Conservation (phyloP, 2,888 invertebrate genomes). For the Gibbula magus region DNA sequence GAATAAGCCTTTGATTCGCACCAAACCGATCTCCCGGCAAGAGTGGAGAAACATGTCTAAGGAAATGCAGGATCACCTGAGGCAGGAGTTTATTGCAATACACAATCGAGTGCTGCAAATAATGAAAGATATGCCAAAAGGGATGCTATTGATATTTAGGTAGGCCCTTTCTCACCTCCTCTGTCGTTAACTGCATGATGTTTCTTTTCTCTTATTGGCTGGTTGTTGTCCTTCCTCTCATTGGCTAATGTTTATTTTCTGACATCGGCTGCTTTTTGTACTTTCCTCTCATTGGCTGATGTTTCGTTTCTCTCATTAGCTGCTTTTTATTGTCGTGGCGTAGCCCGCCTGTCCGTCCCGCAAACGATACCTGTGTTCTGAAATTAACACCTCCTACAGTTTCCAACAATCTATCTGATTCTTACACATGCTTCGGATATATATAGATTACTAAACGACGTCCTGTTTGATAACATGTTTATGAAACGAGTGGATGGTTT, state of each 20-base stretch:
- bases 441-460: too few relatives aligned
- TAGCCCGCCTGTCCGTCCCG: too few relatives aligned
- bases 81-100: slow-evolving; percentile 60
- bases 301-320: too few relatives aligned
- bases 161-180: slow-evolving; percentile 59
- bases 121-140: slow-evolving; percentile 77
- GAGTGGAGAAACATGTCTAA: slow-evolving; percentile 62
- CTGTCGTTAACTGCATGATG: too few relatives aligned
- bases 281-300: not conserved
- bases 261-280: not conserved
- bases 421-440: too few relatives aligned
- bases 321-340: too few relatives aligned
- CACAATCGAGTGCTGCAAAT: slow-evolving; percentile 77
- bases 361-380: too few relatives aligned
- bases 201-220: too few relatives aligned
- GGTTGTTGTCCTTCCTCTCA: not conserved
- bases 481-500: too few relatives aligned
- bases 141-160: slow-evolving; percentile 83
- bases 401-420: too few relatives aligned
- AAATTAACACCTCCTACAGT: too few relatives aligned
- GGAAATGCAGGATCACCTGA: slow-evolving; percentile 58
- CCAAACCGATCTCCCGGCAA: slow-evolving; percentile 52
- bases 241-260: not conserved
- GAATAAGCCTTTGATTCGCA: slow-evolving; percentile 52
- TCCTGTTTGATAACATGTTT: too few relatives aligned